Evolutionary conservation across 92 coral and sea anemone species (phyloP), one percentile per base, ranked within the genome.

Genomic region (Epizoanthus scotinus): DNA sequence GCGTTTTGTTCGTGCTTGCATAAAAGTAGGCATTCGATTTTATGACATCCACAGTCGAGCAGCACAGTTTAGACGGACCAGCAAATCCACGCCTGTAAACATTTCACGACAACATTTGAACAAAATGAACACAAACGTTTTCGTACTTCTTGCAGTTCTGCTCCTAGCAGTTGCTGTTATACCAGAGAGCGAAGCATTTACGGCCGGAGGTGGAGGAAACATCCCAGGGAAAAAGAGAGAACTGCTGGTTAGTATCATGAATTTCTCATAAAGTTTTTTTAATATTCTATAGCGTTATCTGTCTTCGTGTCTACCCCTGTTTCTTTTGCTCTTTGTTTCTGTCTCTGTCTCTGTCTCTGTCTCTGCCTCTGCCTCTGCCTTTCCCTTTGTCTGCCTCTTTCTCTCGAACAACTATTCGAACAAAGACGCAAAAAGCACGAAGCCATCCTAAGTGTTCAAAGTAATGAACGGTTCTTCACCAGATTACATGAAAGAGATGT

Each of bases 131-230:
- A 78, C 89, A 21, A 93, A 88, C 65, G 57, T 79, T 6, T 8
- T 86, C 36, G 54, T 88, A 56, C 82, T 93, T 52, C 67, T 93
- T 63, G 80, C 88, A 7, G 81, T 91, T 61, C 63, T 93, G 18
- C 34, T 93, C 58, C 61, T 93, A 26, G 92, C 89, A 12, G 89
- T 88, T 40, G 87, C 87, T 26, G 57, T 82, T 63, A 83, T 84
- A 27, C 94, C 89, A 34, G 90, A 90, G 20, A 78, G 92, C 56
- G 85, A 90, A 63, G 92, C 87, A 28, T 93, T 93, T 79, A 93
- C 97, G 5, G 97, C 97, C 13, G 97, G 97, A 10, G 97, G 97
- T 9, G 97, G 97, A 2, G 97, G 97, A 13, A 93, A 93, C 50
- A 88, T 93, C 25, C 97, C 97, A 10, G 82, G 84, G 52, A 75